A percentile compares a stretch with the other conserved stretches of the same genome.
These are phyloP conservation scores for Neuroterus valhalla DNA, from an alignment of 1,140 invertebrate genomes.

Conservation along the genomic window DNA sequence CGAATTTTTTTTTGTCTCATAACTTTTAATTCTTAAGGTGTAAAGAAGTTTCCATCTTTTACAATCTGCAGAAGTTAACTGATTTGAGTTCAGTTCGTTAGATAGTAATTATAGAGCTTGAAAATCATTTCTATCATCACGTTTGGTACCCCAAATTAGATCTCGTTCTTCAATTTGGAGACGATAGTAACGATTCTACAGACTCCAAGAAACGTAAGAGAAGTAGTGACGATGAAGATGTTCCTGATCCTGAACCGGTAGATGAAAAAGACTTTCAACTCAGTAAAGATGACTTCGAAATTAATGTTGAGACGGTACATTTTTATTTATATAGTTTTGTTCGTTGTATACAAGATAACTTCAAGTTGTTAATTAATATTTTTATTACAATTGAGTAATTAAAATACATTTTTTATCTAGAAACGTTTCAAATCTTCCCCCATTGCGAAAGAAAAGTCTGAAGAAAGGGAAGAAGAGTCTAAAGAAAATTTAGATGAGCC, in stretches of 20 bases:
- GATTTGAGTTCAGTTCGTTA: conserved; percentile 96
- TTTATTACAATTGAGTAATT: conserved; percentile 27
- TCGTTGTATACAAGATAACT: too few species aligned
- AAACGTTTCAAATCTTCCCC: conserved; percentile 90
- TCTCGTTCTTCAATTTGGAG: conserved; percentile 70
- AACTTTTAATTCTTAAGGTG: conserved; percentile 74
- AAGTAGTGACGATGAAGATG: conserved; percentile 86
- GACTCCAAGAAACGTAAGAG: conserved; percentile 85
- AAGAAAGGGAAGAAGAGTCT: conserved; percentile 61
- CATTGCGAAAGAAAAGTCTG: conserved; percentile 84
- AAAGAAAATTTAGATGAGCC: conserved; percentile 77
- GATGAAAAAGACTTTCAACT: conserved; percentile 97
- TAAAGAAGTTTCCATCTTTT: conserved; percentile 87
- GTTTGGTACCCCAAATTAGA: background rate
- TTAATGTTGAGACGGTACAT: conserved; percentile 91
- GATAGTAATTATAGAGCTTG: too few species aligned
- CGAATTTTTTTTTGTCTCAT: background rate
- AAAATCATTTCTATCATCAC: conserved; percentile 85
- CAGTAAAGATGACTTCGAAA: conserved; percentile 97
- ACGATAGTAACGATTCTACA: conserved; percentile 83
- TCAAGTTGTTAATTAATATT: conserved; percentile 8
- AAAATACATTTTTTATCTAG: conserved; percentile 71
- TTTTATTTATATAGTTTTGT: conserved; percentile 39
- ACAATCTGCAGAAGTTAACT: conserved; percentile 94
- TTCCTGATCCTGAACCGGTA: conserved; percentile 86